Base-by-base conservation (phyloP, 2,797 vertebrate genomes). In the Lepidocolaptes lacrymiger region DNA sequence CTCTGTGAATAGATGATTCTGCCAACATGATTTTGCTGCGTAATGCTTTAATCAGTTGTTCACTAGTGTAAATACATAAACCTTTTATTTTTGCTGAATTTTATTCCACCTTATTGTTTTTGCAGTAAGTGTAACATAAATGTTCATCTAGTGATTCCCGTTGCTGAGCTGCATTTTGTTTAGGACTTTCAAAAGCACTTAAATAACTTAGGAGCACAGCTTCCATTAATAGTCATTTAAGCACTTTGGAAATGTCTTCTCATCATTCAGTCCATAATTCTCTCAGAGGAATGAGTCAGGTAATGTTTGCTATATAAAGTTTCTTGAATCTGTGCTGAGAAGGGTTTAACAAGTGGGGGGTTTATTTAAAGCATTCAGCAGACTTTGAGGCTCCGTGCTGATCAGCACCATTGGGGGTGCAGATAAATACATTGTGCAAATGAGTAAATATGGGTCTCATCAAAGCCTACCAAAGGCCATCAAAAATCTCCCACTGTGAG, bases 391-490 rank as follows among this genome's bases (percentile, higher is more conserved):
- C 69, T 76, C 44, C 90, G 62, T 12, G 83, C 95, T 95, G 90
- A 52, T 95, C 37, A 14, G 3, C 71, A 0, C 90, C 21, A 67
- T 63, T 4, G 49, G 95, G 76, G 88, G 77, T 91, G 27, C 69
- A 79, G 88, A 95, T 71, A 90, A 93, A 91, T 93, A 92, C 91
- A 56, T 61, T 93, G 85, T 88, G 74, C 59, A 95, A 95, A 97
- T 95, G 88, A 95, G 91, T 82, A 92, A 93, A 92, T 92, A 84
- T 23, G n/a, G 84, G 79, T 48, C 85, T 94, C 89, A 95, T 95
- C 94, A 96, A 91, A 92, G 85, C 87, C 55, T 86, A 66, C 76
- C 0, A 0, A 89, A 84, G 43, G 76, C 82, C 76, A 91, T 97
- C 87, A 95, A 78, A 96, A 89, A 75, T 59, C 73, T 91, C 95